Conservation (phyloP, 2,888 invertebrate species). For the Acanthosepion lycidas region DNA sequence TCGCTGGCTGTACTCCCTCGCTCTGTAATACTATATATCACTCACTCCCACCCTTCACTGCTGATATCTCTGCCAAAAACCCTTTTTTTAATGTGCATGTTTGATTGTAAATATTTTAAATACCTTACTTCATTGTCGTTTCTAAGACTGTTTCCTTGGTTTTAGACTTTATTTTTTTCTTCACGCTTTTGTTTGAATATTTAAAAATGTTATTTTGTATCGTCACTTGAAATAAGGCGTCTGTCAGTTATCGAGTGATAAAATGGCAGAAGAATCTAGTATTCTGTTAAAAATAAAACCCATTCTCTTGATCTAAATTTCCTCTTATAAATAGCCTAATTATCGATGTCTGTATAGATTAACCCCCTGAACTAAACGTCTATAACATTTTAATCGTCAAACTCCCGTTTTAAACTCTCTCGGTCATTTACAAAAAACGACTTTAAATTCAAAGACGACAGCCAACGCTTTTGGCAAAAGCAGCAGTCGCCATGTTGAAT, state of each 20-base stretch:
- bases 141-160: not conserved
- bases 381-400: not conserved
- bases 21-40: not conserved
- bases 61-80: no score
- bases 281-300: no score
- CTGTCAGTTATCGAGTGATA: not conserved
- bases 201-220: not conserved
- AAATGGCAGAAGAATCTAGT: slow-evolving; percentile 12
- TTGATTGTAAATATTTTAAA: not conserved
- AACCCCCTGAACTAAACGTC: not conserved
- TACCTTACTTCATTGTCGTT: not conserved
- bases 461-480: not conserved
- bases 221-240: not conserved
- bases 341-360: not conserved
- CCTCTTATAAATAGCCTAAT: no score
- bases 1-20: not conserved
- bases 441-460: not conserved
- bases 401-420: not conserved
- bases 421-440: not conserved
- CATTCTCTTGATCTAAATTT: no score
- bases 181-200: not conserved
- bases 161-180: not conserved
- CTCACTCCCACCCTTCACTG: not conserved
- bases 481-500: slow-evolving; percentile 13
- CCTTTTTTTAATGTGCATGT: no score